Evolutionary conservation across 2,888 invertebrate genomes (phyloP), one percentile per base, ranked within the genome.

Genomic region (Elegia similella): DNA sequence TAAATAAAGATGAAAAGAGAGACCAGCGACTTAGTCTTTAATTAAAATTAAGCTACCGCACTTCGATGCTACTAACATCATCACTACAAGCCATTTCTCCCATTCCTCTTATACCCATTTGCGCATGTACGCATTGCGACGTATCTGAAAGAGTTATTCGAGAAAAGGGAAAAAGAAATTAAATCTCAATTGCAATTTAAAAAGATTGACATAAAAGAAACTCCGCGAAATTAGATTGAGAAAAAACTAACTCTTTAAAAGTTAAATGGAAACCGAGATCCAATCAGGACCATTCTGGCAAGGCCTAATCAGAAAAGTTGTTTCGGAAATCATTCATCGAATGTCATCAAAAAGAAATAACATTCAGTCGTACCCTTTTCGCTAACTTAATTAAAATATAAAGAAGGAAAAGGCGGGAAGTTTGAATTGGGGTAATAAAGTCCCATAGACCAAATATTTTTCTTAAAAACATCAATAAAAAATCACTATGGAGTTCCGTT

Each of bases 301-400:
- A 72, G 67, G 67, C 73, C 67, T 79, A 80, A 82, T 80, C 77
- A 77, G 70, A 79, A 83, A 76, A 76, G 79, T 80, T 82, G 75
- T 74, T 73, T 64, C 72, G 60, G 63, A 69, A 85, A 85, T 83
- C 87, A 84, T 86, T 88, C 84, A 90, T 89, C 84, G 88, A 80
- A 78, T 86, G 86, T 86, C 87, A 86, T 89, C 84, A 86, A 88
- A 87, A 86, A 84, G 83, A 79, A 86, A 87, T 86, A 84, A 88
- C 79, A 79, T 75, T 75, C 72, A 72, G 62, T 61, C 63, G 53
- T 75, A 76, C 84, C 85, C 86, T 86, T 83, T 85, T 76, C 69
- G 65, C 64, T 65, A 82, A 88, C 83, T 87, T 83, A 88, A 88
- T 90, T 88, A 87, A 86, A 86, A 83, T 76, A 67, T 72, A 72